Evolutionary conservation across 2,888 invertebrate species (phyloP).

Genomic region (Hydraecia micacea): DNA sequence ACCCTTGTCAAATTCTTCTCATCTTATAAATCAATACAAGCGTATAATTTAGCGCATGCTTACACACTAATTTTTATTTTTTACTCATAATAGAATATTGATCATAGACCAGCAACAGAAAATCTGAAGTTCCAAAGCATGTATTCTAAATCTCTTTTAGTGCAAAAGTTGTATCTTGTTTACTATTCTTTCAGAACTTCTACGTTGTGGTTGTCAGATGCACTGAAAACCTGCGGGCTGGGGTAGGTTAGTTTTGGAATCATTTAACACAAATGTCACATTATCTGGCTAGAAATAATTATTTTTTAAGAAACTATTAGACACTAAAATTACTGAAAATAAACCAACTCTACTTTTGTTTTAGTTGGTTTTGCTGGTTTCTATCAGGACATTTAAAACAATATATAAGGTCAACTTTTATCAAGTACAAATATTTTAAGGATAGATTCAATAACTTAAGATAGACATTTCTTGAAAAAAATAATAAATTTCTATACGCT

Average conservation of each 20-base stretch:
- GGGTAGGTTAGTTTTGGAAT: background rate
- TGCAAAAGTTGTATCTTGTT: background rate
- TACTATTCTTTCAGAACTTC: background rate
- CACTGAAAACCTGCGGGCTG: background rate
- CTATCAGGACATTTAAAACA: background rate
- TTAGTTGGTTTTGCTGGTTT: background rate
- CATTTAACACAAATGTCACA: background rate
- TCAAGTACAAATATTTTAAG: too few species aligned
- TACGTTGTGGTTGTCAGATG: background rate
- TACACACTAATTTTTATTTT: conserved; percentile 38
- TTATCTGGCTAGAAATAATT: background rate
- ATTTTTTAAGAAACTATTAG: background rate
- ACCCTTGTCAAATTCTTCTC: conserved; percentile 36
- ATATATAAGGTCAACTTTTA: too few species aligned
- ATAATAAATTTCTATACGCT: too few species aligned
- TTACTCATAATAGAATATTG: background rate
- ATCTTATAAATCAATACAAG: conserved; percentile 50
- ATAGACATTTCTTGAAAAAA: too few species aligned
- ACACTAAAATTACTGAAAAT: background rate
- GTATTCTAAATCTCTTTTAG: background rate
- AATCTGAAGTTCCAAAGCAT: background rate
- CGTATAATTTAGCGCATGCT: conserved; percentile 59
- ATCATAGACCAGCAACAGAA: background rate
- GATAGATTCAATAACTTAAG: too few species aligned
- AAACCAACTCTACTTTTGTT: background rate